phyloP scores from a whole-genome alignment of 2,797 vertebrate genomes.

The Eupleurogrammus muticus region DNA sequence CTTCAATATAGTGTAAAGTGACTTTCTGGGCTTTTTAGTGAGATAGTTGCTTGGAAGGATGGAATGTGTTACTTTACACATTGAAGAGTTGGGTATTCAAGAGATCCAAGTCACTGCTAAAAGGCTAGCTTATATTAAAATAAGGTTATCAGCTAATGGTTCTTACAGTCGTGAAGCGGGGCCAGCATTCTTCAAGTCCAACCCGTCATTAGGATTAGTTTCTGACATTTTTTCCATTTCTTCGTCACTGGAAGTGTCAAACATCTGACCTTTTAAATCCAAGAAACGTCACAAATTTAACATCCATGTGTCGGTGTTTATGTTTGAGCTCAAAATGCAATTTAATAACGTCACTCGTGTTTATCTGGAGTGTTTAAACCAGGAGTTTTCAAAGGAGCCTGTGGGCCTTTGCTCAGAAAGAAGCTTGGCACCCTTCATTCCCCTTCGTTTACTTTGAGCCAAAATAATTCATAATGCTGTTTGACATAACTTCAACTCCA shows the following conservation, averaged over 20 bases:
- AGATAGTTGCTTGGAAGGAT: too few relatives aligned
- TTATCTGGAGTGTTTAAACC: background rate
- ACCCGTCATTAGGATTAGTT: background rate
- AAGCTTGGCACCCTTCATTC: too few relatives aligned
- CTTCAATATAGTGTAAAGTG: too few relatives aligned
- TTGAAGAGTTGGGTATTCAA: background rate
- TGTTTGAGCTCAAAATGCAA: background rate
- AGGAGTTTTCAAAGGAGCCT: too few relatives aligned
- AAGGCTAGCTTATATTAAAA: background rate
- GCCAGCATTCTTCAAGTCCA: background rate
- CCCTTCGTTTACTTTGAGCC: too few relatives aligned
- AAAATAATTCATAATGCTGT: too few relatives aligned
- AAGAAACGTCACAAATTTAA: background rate
- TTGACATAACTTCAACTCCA: too few relatives aligned
- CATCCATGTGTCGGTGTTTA: background rate
- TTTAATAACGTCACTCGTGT: background rate
- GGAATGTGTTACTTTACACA: too few relatives aligned
- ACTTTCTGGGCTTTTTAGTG: too few relatives aligned
- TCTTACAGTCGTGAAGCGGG: background rate
- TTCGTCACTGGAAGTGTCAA: background rate
- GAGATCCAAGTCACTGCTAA: background rate
- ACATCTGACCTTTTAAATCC: background rate
- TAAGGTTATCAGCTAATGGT: background rate
- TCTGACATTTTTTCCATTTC: background rate
- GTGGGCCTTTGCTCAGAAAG: too few relatives aligned